phyloP scores from a whole-genome alignment of 2,113 vertebrate genomes.

The Oreochromis spilurus region DNA sequence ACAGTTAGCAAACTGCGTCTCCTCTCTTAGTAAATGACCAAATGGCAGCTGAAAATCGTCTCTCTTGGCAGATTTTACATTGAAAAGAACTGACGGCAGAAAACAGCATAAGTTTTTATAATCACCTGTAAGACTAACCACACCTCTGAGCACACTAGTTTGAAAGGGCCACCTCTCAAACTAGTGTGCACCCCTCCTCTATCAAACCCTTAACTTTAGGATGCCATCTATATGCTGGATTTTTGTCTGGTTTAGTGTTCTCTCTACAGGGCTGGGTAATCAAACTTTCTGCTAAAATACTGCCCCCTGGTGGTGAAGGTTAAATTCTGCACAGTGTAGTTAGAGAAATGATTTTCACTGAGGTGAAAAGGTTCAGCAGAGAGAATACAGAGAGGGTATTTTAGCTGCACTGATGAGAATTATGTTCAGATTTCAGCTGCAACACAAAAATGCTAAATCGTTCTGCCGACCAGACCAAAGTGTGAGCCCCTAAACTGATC shows the following conservation, averaged over 20 bases:
- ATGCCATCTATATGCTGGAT: neutral
- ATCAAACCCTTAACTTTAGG: neutral
- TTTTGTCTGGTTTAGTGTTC: neutral
- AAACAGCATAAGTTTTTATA: neutral
- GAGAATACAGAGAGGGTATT: neutral
- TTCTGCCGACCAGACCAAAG: neutral
- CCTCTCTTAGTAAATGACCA: neutral
- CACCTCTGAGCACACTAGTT: neutral
- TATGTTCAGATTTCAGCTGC: too few relatives aligned
- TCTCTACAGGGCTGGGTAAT: neutral
- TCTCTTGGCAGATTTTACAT: neutral
- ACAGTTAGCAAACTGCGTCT: neutral
- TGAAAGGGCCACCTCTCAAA: neutral
- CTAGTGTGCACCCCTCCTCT: neutral
- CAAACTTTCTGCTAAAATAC: neutral
- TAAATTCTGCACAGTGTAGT: neutral
- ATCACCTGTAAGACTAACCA: neutral
- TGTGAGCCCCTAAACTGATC: neutral
- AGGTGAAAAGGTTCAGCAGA: neutral
- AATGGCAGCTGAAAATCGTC: neutral
- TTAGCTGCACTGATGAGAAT: neutral
- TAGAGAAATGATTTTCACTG: neutral
- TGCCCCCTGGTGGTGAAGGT: neutral
- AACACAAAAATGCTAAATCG: too few relatives aligned
- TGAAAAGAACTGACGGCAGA: fast-evolving